Percentiles rank a stretch among this genome's conserved stretches.
Evolutionary conservation across 2,888 invertebrate species (phyloP).

Genomic region (Drosophila multiciliata): DNA sequence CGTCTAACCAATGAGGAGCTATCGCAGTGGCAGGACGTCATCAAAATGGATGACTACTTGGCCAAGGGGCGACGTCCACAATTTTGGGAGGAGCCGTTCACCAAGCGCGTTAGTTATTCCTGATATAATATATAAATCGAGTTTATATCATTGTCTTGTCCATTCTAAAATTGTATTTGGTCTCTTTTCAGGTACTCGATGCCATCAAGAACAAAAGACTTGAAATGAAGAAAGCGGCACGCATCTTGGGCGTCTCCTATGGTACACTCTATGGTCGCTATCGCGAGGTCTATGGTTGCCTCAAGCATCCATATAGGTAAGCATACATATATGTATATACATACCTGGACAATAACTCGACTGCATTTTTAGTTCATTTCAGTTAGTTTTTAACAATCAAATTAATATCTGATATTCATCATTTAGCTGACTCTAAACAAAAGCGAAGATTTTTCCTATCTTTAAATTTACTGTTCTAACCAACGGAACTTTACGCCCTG

Average conservation of each 20-base stretch:
- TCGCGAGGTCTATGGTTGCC: constrained; percentile 94
- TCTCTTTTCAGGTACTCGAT: constrained; percentile 89
- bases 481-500: not conserved
- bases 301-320: constrained; percentile 94
- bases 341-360: not conserved
- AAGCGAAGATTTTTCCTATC: no score
- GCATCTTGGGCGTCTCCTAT: constrained; percentile 95
- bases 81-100: constrained; percentile 97
- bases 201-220: constrained; percentile 95
- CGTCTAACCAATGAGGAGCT: constrained; percentile 82
- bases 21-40: constrained; percentile 87
- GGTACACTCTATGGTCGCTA: constrained; percentile 96
- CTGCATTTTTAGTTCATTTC: not conserved
- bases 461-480: no score
- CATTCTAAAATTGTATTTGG: not conserved
- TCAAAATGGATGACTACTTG: constrained; percentile 94
- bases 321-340: not conserved
- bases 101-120: constrained; percentile 87
- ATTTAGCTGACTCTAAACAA: no score
- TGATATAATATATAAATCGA: not conserved
- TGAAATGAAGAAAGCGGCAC: constrained; percentile 97
- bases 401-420: not conserved
- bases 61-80: constrained; percentile 94
- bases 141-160: not conserved
- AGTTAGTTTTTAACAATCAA: not conserved